Evolutionary conservation across 2,888 invertebrate genomes (phyloP).

Genomic region (Meta bourneti): DNA sequence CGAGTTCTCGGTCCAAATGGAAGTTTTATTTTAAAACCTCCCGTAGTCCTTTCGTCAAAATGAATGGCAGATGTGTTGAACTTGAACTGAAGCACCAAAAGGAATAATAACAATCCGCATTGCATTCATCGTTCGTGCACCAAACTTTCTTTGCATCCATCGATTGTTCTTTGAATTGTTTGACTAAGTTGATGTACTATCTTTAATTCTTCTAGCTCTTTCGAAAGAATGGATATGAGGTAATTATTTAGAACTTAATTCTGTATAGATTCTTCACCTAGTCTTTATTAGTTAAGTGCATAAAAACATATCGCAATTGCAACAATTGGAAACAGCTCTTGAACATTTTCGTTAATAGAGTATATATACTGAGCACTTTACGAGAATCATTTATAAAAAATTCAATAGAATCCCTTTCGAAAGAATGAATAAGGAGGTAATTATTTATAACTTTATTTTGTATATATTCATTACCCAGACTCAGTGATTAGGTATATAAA

Average conservation of each 20-base stretch:
- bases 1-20: constrained; percentile 34
- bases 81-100: neutral
- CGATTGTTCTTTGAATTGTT: neutral
- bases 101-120: neutral
- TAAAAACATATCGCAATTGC: too few species aligned
- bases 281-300: too few species aligned
- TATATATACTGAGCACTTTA: too few species aligned
- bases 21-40: constrained; percentile 39
- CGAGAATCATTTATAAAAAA: too few species aligned
- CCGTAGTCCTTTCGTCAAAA: constrained; percentile 12
- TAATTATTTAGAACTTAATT: neutral
- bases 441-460: too few species aligned
- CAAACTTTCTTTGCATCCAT: neutral
- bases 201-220: neutral
- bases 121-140: neutral
- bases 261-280: too few species aligned
- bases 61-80: neutral
- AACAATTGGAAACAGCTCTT: too few species aligned
- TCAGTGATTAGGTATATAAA: too few species aligned
- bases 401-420: too few species aligned
- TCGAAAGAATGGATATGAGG: neutral
- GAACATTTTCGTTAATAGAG: too few species aligned
- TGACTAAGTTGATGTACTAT: neutral
- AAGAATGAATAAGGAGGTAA: too few species aligned
- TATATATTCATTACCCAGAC: too few species aligned